These are phyloP conservation scores for Ceyx erithaca DNA, from an alignment of 2,797 vertebrate species.

Conservation along the genomic window DNA sequence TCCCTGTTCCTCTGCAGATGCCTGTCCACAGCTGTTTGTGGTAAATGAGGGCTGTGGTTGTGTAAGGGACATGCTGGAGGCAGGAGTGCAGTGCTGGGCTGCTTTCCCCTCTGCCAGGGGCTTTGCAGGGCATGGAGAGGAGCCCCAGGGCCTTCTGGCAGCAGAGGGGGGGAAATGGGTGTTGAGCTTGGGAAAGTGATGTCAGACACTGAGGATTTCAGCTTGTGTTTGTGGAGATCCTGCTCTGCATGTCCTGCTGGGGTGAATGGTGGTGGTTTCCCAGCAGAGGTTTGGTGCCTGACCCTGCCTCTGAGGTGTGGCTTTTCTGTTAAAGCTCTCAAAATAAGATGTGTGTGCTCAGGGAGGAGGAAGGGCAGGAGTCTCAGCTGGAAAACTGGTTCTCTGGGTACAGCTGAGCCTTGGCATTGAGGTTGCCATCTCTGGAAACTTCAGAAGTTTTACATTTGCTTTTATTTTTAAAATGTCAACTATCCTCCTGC, in stretches of 20 bases:
- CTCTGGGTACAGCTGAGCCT: background rate
- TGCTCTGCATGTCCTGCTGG: background rate
- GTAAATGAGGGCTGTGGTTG: background rate
- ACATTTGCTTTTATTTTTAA: background rate
- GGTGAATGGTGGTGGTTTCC: background rate
- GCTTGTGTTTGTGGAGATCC: background rate
- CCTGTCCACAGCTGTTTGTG: background rate
- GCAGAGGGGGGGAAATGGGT: background rate
- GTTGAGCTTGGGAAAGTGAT: background rate
- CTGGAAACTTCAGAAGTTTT: background rate
- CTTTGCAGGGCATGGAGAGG: background rate
- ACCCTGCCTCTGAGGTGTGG: background rate
- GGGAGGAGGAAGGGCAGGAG: background rate
- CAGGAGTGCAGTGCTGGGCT: background rate
- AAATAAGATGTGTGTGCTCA: background rate
- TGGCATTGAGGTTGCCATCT: background rate
- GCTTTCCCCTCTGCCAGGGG: background rate
- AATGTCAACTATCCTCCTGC: background rate
- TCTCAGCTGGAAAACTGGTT: background rate
- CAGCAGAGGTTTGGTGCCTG: background rate
- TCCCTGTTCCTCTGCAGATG: background rate
- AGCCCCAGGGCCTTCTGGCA: background rate
- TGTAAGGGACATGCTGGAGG: background rate
- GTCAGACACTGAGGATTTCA: background rate
- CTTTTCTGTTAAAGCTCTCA: background rate